Base-by-base conservation (phyloP, 2,113 vertebrate species). In the Ornithorhynchus anatinus region DNA sequence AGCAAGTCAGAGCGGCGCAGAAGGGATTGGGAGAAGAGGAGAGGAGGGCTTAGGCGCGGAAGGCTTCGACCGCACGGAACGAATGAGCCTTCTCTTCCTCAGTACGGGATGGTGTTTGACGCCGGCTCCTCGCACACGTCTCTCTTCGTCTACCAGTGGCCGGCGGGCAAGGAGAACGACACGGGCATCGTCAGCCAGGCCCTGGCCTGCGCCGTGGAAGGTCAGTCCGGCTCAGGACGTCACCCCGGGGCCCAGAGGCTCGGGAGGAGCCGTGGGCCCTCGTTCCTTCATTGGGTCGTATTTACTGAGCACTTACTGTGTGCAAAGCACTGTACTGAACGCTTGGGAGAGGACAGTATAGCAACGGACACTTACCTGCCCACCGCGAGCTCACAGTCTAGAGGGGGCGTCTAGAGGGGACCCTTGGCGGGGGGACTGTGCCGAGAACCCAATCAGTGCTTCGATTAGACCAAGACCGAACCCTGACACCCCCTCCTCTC, bases 21-120 rank as follows among this genome's bases (percentile, higher is more conserved):
- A n/a, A n/a, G n/a, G n/a, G n/a, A n/a, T n/a, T n/a, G n/a, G n/a
- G n/a, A n/a, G n/a, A n/a, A n/a, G n/a, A 1, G 0, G 40, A 42
- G 16, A 65, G 25, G 42, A 32, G 12, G 20, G 48, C n/a, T 4
- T 3, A 20, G 17, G 16, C 33, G 16, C 50, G 19, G 29, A 52
- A 25, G 10, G 3, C 10, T 40, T 58, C 1, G 0, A 17, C 5
- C 15, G 23, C 5, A 2, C 20, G n/a, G 2, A 7, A 56, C 16
- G 38, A 59, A 56, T 33, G 29, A 58, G 33, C 0, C 2, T 5
- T 33, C 10, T 42, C 73, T 2, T 71, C 48, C 58, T 13, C 72
- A 99, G 97, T 96, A 95, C 0, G 96, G 97, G 7, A 90, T 98
- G 3, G 96, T 98, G 70, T 82, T 98, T 13, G 97, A 98, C 0